Conservation (phyloP, 2,797 vertebrate genomes). For the Cuniculus paca region DNA sequence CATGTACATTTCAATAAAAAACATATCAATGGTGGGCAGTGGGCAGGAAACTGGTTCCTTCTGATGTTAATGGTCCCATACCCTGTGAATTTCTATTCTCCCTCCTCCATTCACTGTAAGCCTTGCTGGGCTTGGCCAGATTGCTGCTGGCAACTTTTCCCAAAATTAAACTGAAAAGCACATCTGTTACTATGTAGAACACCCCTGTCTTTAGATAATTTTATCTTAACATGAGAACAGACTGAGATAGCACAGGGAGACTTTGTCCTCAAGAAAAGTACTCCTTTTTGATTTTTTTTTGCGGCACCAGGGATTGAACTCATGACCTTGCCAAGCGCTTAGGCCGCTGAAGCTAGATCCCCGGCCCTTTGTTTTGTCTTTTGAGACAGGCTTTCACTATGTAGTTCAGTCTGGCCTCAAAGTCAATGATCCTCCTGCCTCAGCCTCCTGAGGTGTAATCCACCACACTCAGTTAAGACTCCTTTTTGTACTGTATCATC, state of each 20-base stretch:
- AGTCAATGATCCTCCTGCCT: background rate
- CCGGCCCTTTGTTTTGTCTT: background rate
- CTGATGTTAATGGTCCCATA: background rate
- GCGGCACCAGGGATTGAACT: no score
- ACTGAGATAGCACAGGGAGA: constrained; percentile 29
- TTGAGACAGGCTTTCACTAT: background rate
- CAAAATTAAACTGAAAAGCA: constrained; percentile 25
- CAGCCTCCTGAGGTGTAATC: background rate
- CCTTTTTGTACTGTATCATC: background rate
- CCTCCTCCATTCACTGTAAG: constrained; percentile 35
- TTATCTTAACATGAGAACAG: constrained; percentile 48
- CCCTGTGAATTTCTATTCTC: background rate
- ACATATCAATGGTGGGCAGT: constrained; percentile 52
- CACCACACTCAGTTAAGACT: background rate
- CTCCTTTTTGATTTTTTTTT: background rate
- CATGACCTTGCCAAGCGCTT: no score
- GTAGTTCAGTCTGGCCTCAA: background rate
- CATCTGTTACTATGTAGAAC: background rate
- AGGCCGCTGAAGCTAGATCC: no score
- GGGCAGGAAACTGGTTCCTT: constrained; percentile 26
- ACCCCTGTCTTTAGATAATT: constrained; percentile 26
- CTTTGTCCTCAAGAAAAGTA: constrained; percentile 13
- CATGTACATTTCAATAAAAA: constrained; percentile 79
- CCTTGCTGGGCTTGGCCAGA: constrained; percentile 26
- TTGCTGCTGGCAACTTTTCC: background rate